phyloP scores from a whole-genome alignment of 2,797 vertebrate species.

The Danio aesculapii region DNA sequence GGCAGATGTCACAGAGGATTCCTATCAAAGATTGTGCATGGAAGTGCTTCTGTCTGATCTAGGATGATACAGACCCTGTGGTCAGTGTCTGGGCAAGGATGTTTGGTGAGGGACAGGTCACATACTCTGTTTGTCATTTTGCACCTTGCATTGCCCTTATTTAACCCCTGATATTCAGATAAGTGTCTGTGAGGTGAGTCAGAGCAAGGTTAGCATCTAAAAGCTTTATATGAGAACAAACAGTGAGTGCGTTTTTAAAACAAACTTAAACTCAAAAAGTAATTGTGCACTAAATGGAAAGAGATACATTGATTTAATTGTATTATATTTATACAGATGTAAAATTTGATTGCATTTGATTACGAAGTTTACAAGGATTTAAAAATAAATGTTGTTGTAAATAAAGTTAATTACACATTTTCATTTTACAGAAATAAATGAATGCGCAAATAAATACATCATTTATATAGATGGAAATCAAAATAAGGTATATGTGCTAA shows the following conservation, averaged over 20 bases:
- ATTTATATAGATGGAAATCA: too few species aligned
- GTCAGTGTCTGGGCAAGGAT: slow-evolving; percentile 47
- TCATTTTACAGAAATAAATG: too few species aligned
- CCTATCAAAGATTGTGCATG: slow-evolving; percentile 60
- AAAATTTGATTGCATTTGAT: too few species aligned
- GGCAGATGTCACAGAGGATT: slow-evolving; percentile 66
- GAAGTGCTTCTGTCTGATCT: slow-evolving; percentile 9
- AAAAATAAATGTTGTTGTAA: too few species aligned
- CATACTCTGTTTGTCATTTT: slow-evolving; percentile 20
- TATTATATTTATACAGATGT: too few species aligned
- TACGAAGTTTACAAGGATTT: too few species aligned
- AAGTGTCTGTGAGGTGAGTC: neutral
- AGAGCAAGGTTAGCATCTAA: neutral
- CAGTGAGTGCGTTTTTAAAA: neutral
- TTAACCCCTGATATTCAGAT: neutral
- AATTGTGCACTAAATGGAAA: too few species aligned
- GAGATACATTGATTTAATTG: too few species aligned
- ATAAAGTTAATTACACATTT: too few species aligned
- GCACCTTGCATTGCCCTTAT: slow-evolving; percentile 4
- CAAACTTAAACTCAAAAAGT: too few species aligned
- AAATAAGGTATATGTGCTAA: neutral
- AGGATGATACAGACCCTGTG: slow-evolving; percentile 41
- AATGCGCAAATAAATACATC: too few species aligned
- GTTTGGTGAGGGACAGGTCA: neutral
- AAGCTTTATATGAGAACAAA: neutral